Percentiles rank a stretch among this genome's conserved stretches.
Conservation (phyloP, 2,888 invertebrate genomes). For the Cloeon dipterum region DNA sequence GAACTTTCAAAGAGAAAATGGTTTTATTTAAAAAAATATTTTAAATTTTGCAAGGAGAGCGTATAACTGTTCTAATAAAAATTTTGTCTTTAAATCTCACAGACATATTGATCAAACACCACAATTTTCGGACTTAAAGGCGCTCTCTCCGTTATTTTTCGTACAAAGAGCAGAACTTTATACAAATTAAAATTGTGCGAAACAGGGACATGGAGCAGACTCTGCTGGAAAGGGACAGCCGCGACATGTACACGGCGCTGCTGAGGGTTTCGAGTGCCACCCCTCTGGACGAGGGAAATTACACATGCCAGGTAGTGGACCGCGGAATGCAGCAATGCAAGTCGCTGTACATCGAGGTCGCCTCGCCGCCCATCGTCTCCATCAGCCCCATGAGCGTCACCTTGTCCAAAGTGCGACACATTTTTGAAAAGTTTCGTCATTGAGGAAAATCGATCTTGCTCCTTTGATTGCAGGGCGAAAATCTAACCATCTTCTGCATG, state of each 20-base stretch:
- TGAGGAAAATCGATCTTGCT: neutral
- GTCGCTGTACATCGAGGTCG: slow-evolving; percentile 32
- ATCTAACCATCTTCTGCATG: slow-evolving; percentile 43
- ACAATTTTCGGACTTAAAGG: no score
- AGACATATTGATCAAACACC: no score
- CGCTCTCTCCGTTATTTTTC: no score
- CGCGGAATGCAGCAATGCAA: slow-evolving; percentile 44
- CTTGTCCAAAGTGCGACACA: slow-evolving; percentile 46
- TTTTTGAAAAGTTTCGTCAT: neutral
- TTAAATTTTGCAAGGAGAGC: no score
- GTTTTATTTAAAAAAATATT: no score
- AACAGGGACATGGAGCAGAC: slow-evolving; percentile 4
- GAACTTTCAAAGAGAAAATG: no score
- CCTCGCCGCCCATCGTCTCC: slow-evolving; percentile 36
- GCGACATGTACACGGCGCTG: slow-evolving; percentile 39
- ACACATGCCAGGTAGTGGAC: slow-evolving; percentile 55
- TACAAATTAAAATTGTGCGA: no score
- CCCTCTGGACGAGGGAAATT: slow-evolving; percentile 46
- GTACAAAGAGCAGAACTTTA: no score
- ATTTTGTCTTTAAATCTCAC: no score
- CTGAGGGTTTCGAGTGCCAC: slow-evolving; percentile 47
- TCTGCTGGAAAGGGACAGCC: slow-evolving; percentile 12
- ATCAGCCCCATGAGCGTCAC: slow-evolving; percentile 46
- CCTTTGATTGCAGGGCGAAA: slow-evolving; percentile 29
- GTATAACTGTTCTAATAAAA: no score